Evolutionary conservation across 2,888 invertebrate genomes (phyloP), one percentile per base, ranked within the genome.

Genomic region (Ennomos erosarius): DNA sequence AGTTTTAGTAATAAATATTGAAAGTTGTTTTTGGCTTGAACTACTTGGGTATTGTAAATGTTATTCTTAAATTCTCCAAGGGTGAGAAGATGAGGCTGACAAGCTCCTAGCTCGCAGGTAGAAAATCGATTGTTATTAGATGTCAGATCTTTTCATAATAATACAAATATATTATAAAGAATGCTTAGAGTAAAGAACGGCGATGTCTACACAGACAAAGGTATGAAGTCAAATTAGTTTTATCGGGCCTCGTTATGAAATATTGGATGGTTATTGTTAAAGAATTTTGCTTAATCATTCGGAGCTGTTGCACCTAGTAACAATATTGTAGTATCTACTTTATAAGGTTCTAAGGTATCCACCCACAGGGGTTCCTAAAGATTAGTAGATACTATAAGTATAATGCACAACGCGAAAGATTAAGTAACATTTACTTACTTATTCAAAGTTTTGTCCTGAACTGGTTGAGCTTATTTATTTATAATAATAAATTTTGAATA

Each of bases 101-200:
- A 80, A 73, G 74, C 65, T 70, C 73, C 69, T 65, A 70, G 76
- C 75, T 73, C 74, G 84, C 90, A 90, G 90, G 90, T 90, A 90
- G 82, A 83, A 86, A 87, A 85, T 84, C 85, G 81, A 87, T 88
- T 87, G 88, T 87, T 85, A 80, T 79, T 80, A 71, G 64, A 75
- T 72, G 78, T 76, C 75, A 76, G 74, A 70, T 70, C 66, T 69
- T 64, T 74, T 75, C 73, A 75, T 78, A 81, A 76, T 78, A 76
- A 75, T 68, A 76, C 73, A 73, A 81, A 80, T 78, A 74, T 76
- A 74, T 74, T 73, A 65, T 72, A 70, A 71, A 74, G 70, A 74
- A 74, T 71, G 70, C 74, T 74, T 70, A 73, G 70, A 62, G 70
- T 70, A 64, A 62, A 64, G 63, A 69, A 70, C 59, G 55, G 64